These are phyloP conservation scores for Phaethon lepturus DNA, from an alignment of 2,113 vertebrate species.

Conservation along the genomic window DNA sequence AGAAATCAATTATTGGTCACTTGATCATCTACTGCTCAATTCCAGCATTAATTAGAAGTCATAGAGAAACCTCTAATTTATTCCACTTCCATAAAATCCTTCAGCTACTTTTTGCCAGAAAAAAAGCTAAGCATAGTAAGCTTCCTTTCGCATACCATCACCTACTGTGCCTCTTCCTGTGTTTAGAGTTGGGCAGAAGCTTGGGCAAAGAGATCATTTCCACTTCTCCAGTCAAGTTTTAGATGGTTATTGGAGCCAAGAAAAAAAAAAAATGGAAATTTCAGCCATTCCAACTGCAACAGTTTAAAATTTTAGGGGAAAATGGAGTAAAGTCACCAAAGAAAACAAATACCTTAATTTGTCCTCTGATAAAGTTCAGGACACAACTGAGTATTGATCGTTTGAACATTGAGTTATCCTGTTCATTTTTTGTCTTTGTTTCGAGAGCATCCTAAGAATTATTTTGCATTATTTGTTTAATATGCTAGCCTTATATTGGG, in stretches of 20 bases:
- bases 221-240: neutral
- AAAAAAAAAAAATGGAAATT: neutral
- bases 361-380: neutral
- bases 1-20: neutral
- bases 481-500: neutral
- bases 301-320: neutral
- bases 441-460: neutral
- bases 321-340: neutral
- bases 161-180: neutral
- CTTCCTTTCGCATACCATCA: neutral
- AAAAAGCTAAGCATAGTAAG: neutral
- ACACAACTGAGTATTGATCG: neutral
- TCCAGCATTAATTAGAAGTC: neutral
- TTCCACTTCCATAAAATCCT: neutral
- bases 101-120: neutral
- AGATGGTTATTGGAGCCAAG: neutral
- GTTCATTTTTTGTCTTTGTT: neutral
- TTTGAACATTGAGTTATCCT: neutral
- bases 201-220: neutral
- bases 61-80: neutral
- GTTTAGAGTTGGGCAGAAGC: neutral
- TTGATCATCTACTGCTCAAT: neutral
- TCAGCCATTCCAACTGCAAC: neutral
- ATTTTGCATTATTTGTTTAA: neutral
- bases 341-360: neutral